A percentile compares a stretch with the other conserved stretches of the same genome.
These are phyloP conservation scores for Metopolophium dirhodum DNA, from an alignment of 1,140 invertebrate genomes.

Conservation along the genomic window DNA sequence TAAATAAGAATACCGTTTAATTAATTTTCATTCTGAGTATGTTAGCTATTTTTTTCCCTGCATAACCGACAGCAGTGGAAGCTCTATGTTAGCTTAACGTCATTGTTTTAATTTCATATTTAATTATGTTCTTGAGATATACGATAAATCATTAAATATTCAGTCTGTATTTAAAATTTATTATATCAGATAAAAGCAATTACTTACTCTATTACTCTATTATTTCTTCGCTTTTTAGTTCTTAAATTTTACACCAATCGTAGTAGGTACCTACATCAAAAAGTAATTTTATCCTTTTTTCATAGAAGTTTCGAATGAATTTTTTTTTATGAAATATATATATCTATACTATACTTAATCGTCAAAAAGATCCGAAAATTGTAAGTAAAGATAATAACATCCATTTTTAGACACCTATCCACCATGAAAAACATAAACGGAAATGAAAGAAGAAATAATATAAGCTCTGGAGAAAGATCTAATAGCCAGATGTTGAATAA, in stretches of 20 bases:
- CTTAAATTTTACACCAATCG: background rate
- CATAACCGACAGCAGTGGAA: too few relatives aligned
- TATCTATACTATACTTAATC: background rate
- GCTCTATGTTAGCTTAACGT: background rate
- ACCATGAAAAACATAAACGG: background rate
- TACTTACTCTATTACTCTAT: background rate
- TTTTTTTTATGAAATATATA: background rate
- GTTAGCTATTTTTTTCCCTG: background rate
- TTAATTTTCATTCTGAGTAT: background rate
- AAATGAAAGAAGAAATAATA: background rate
- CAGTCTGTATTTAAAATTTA: background rate
- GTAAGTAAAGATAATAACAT: background rate
- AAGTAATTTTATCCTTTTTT: background rate
- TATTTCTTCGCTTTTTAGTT: background rate
- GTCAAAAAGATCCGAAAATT: background rate
- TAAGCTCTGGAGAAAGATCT: background rate
- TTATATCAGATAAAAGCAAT: background rate
- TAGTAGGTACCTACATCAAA: background rate
- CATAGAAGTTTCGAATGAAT: background rate
- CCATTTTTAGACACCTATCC: background rate
- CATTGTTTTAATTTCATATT: background rate
- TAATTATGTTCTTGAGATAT: background rate
- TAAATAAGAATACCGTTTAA: background rate
- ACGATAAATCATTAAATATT: background rate
- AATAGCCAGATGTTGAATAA: conserved; percentile 7